Evolutionary conservation across 1,140 invertebrate species (phyloP).

Genomic region (Sinella curviseta): DNA sequence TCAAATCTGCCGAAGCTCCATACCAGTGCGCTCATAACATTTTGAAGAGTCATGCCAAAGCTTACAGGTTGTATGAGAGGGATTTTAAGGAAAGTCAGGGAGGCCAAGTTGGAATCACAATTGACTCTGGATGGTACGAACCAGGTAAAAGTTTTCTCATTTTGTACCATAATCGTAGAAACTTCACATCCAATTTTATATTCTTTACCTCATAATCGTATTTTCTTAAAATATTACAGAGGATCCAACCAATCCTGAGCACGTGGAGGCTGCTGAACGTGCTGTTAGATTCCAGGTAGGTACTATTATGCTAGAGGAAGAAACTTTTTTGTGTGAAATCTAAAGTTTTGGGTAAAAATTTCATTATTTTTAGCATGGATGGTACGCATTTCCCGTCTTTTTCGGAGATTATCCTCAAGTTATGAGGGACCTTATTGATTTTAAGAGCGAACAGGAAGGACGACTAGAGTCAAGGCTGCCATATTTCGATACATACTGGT

Average conservation of each 20-base stretch:
- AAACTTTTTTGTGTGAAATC: neutral
- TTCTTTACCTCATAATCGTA: neutral
- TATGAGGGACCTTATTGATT: constrained; percentile 45
- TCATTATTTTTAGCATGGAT: constrained; percentile 38
- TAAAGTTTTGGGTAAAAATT: neutral
- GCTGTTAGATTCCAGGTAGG: constrained; percentile 55
- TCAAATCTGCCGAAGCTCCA: neutral
- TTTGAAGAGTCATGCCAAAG: constrained; percentile 41
- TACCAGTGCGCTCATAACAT: constrained; percentile 20
- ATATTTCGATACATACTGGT: constrained; percentile 33
- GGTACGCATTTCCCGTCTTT: constrained; percentile 38
- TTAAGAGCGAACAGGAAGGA: constrained; percentile 38
- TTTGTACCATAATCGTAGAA: neutral
- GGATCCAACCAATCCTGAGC: constrained; percentile 51
- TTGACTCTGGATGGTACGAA: constrained; percentile 66
- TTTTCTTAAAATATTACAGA: no score
- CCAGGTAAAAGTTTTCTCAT: constrained; percentile 52
- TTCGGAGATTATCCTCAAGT: constrained; percentile 53
- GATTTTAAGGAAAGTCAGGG: constrained; percentile 44
- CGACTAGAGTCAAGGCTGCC: constrained; percentile 37
- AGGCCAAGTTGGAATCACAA: constrained; percentile 61
- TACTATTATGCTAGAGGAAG: neutral
- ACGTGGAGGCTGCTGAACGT: constrained; percentile 60
- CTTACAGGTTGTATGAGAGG: constrained; percentile 47
- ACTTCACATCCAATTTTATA: neutral